These are phyloP conservation scores for Tetramorium alpestre DNA, from an alignment of 1,140 invertebrate genomes.

Conservation along the genomic window DNA sequence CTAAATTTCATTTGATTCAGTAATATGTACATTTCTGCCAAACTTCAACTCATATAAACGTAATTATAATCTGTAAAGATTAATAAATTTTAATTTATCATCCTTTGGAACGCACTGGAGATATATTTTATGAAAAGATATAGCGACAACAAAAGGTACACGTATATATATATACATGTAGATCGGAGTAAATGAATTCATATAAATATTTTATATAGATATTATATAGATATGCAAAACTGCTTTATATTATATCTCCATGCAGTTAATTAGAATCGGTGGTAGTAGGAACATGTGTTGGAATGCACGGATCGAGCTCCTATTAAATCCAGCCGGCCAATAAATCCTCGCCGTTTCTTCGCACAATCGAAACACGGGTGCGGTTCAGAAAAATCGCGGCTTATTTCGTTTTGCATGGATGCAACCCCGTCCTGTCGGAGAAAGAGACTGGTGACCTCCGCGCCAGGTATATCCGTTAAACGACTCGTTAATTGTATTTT, in stretches of 20 bases:
- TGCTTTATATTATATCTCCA: conserved; percentile 9
- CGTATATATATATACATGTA: not conserved
- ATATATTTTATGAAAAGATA: not conserved
- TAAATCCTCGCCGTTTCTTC: conserved; percentile 51
- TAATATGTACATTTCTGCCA: not conserved
- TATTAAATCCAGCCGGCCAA: conserved; percentile 40
- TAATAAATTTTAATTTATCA: conserved; percentile 11
- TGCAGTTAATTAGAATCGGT: conserved; percentile 40
- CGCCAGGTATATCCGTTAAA: conserved; percentile 79
- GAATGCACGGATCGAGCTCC: conserved; percentile 35
- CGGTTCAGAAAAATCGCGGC: conserved; percentile 55
- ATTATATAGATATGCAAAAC: conserved; percentile 32
- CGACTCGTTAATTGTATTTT: conserved; percentile 83
- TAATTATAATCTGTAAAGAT: not conserved
- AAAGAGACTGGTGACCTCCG: conserved; percentile 54
- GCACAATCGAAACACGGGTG: conserved; percentile 40
- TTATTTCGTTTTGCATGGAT: conserved; percentile 59
- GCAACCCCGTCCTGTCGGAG: conserved; percentile 51
- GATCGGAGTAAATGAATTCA: not conserved
- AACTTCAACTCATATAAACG: not conserved
- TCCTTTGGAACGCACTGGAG: not conserved
- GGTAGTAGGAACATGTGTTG: conserved; percentile 7
- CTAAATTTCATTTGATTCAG: not conserved
- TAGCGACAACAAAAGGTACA: not conserved
- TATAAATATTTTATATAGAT: conserved; percentile 24